A percentile compares a stretch with the other conserved stretches of the same genome.
These are phyloP conservation scores for Butastur rufipennis DNA, from an alignment of 2,113 vertebrate species.

Conservation along the genomic window DNA sequence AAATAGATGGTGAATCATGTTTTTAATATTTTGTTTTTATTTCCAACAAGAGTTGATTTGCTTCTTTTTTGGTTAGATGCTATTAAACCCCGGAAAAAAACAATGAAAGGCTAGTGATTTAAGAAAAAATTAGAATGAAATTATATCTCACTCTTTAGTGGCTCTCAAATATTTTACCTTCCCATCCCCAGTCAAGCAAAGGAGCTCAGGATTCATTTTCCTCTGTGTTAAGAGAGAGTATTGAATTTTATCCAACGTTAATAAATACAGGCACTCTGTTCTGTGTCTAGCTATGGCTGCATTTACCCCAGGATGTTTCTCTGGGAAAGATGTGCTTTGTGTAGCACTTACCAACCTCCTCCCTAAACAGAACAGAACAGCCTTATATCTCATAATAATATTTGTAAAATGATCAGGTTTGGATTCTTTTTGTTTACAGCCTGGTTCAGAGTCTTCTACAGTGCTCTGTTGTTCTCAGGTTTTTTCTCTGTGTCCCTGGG, in stretches of 20 bases:
- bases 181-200: background rate
- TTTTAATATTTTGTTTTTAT: background rate
- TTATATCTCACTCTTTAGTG: background rate
- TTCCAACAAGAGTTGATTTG: background rate
- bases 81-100: fast-evolving
- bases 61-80: background rate
- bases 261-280: background rate
- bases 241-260: background rate
- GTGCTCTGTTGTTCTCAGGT: background rate
- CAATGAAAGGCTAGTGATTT: background rate
- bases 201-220: background rate
- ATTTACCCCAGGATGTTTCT: background rate
- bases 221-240: background rate
- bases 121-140: background rate
- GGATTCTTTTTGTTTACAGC: background rate
- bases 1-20: background rate
- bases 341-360: background rate
- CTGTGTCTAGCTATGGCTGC: background rate
- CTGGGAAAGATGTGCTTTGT: background rate
- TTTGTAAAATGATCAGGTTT: background rate
- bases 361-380: background rate
- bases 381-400: fast-evolving
- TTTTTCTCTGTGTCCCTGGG: background rate
- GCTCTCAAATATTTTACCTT: background rate
- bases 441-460: background rate